Conservation (phyloP, 2,888 invertebrate species). For the Melinopterus prodromus region DNA sequence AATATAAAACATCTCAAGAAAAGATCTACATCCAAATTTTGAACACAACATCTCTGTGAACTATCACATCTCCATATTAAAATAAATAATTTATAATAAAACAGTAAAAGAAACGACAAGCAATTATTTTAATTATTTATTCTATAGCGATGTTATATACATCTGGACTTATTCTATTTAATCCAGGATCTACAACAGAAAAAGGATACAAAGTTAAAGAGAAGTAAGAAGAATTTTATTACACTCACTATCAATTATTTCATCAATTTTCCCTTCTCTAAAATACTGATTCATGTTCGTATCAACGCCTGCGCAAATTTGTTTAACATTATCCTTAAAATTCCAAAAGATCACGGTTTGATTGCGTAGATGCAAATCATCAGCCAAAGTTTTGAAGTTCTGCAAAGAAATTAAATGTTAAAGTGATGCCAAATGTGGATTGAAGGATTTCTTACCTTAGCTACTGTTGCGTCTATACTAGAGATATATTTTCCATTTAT, state of each 20-base stretch:
- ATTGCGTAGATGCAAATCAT: conserved; percentile 63
- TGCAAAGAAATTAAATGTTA: conserved; percentile 51
- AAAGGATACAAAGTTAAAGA: not conserved
- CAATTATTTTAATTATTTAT: conserved; percentile 15
- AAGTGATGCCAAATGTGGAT: not conserved
- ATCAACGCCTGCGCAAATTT: conserved; percentile 53
- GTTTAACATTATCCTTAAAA: conserved; percentile 55
- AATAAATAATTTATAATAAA: no score
- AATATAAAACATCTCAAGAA: no score
- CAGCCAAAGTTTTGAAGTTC: conserved; percentile 65
- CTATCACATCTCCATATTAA: no score
- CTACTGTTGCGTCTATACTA: conserved; percentile 70
- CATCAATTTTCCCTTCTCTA: conserved; percentile 49
- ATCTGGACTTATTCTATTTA: conserved; percentile 34
- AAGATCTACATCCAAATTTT: no score
- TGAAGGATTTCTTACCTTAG: conserved; percentile 60
- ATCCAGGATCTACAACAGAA: conserved; percentile 33
- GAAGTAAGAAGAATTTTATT: not conserved
- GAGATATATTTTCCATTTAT: conserved; percentile 65
- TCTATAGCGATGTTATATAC: conserved; percentile 32
- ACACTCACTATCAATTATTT: conserved; percentile 46
- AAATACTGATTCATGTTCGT: conserved; percentile 48
- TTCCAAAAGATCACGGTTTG: conserved; percentile 65
- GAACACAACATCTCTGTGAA: no score
- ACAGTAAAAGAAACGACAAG: no score